A percentile compares a stretch with the other conserved stretches of the same genome.
Conservation (phyloP, 2,113 vertebrate species). For the crab-eating macaque (Macaca fascicularis) region T2T-MFA8v1.1 NC_088386.1:2263001-2263500, state of each 20-base stretch:
- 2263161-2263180: not conserved
- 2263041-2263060: not conserved
- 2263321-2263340: not conserved
- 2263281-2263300: not conserved
- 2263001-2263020: not conserved
- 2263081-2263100: not conserved
- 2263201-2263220: constrained; percentile 9
- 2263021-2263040: not conserved
- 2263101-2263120: not conserved
- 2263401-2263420: not conserved
- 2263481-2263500: not conserved
- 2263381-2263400: not conserved
- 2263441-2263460: not conserved
- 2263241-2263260: not conserved
- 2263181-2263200: not conserved
- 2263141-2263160: not conserved
- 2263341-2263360: not conserved
- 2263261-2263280: not conserved
- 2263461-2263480: not conserved
- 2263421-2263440: not conserved
- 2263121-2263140: not conserved
- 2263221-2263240: not conserved
- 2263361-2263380: not conserved
- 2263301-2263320: not conserved
- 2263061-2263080: not conserved